Evolutionary conservation across 2,113 vertebrate species (phyloP).

Genomic region (Triplophysa siluroides): DNA sequence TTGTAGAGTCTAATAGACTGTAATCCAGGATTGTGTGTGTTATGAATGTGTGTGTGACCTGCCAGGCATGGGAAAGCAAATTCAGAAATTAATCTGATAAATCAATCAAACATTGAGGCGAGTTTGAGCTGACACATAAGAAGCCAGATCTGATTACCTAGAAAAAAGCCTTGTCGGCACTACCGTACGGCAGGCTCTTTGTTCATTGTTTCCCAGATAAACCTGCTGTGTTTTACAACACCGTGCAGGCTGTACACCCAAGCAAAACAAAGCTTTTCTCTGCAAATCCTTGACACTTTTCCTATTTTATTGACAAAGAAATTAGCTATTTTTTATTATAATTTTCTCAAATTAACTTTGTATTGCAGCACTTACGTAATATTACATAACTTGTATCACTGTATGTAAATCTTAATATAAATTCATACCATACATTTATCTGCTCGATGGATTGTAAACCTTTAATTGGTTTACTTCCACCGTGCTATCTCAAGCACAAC

Average conservation of each 20-base stretch:
- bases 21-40: constrained; percentile 14
- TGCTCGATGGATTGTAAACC: no score
- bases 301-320: background rate
- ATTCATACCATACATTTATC: no score
- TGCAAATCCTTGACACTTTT: background rate
- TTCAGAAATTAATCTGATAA: constrained; percentile 50
- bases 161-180: background rate
- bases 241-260: background rate
- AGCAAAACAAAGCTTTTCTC: background rate
- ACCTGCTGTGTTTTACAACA: constrained; percentile 15
- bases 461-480: no score
- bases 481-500: no score
- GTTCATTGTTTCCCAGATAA: constrained; percentile 38
- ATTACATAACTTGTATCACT: no score
- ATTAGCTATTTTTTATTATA: no score
- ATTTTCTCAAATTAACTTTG: no score
- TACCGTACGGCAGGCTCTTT: background rate
- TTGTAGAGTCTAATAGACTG: constrained; percentile 27
- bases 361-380: no score
- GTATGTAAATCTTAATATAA: no score
- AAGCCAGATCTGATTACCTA: constrained; percentile 31
- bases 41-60: background rate
- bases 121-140: constrained; percentile 38
- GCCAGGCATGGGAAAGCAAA: constrained; percentile 30
- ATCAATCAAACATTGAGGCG: constrained; percentile 34